Evolutionary conservation across 1,140 invertebrate species (phyloP), one percentile per base, ranked within the genome.

Genomic region (Drosophila mauritiana): DNA sequence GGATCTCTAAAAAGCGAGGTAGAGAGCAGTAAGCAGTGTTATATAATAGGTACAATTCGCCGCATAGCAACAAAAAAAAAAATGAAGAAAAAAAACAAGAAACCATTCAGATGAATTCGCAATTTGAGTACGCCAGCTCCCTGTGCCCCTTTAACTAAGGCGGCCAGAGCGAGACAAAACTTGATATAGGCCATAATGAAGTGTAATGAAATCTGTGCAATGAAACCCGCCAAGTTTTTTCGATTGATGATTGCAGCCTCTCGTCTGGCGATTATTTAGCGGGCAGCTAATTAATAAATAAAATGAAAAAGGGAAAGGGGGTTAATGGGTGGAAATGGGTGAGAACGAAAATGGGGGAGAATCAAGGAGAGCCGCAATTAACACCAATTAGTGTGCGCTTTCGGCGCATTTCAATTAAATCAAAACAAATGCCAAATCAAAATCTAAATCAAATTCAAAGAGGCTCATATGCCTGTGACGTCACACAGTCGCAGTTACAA

Each of bases 171-270:
- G 52, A 15, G 37, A 17, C 4, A 27, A 40, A 58, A 40, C 70
- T 17, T 62, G 42, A 25, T 13, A 65, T 27, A 17, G 40, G 63
- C 42, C 62, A 80, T 72, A 65, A 80, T 84, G 53, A 64, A 81
- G 22, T 78, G 75, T 88, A 86, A 75, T 88, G 64, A 79, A 82
- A 82, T 86, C 65, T 74, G 62, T 73, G 75, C 80, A 84, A 79
- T 89, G 78, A 89, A 88, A 84, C 84, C 84, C 80, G 84, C 80
- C 70, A 88, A 88, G 84, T 89, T 88, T 78, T 68, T 65, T 61
- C 48, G 77, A 81, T 83, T 88, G 80, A 89, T 88, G 80, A 89
- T 89, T 89, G 68, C 80, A 67, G 48, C 64, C 34, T 72, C 58
- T 67, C 69, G 83, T 88, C 83, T 89, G 73, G 61, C 59, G 57